A percentile compares a stretch with the other conserved stretches of the same genome.
Conservation (phyloP, 1,140 invertebrate species). For the Drosophila pruinosa region DNA sequence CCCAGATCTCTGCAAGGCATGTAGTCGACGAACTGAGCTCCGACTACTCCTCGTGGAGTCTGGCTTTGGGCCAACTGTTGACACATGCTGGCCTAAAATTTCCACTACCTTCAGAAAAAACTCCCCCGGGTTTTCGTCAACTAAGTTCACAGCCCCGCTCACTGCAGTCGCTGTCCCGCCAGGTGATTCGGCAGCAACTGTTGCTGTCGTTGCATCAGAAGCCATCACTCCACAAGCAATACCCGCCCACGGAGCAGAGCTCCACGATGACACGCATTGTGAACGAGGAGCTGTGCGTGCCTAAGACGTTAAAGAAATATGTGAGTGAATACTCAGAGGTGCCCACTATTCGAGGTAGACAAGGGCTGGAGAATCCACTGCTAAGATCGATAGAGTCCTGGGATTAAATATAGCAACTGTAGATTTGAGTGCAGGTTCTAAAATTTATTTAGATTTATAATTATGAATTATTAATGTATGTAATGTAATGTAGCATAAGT, state of each 20-base stretch:
- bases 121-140: constrained; percentile 27
- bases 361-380: not conserved
- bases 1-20: constrained; percentile 61
- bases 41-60: constrained; percentile 4
- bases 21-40: constrained; percentile 52
- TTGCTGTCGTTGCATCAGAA: constrained; percentile 35
- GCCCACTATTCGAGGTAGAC: constrained; percentile 26
- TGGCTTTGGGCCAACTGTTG: constrained; percentile 54
- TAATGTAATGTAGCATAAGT: constrained; percentile 44
- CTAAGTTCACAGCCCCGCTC: constrained; percentile 42
- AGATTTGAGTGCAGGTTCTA: constrained; percentile 31
- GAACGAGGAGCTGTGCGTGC: constrained; percentile 58
- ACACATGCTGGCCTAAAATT: constrained; percentile 65
- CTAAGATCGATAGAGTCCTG: constrained; percentile 40
- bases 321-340: constrained; percentile 66
- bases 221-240: constrained; percentile 39
- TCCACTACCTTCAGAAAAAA: constrained; percentile 23
- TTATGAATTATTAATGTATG: constrained; percentile 1
- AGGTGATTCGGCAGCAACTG: constrained; percentile 53
- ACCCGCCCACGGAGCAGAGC: constrained; percentile 46
- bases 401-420: constrained; percentile 40
- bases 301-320: constrained; percentile 59
- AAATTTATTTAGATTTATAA: constrained; percentile 57
- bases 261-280: constrained; percentile 63
- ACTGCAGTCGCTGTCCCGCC: constrained; percentile 57